phyloP scores from a whole-genome alignment of 2,888 invertebrate genomes.

The Plemyria rubiginata region DNA sequence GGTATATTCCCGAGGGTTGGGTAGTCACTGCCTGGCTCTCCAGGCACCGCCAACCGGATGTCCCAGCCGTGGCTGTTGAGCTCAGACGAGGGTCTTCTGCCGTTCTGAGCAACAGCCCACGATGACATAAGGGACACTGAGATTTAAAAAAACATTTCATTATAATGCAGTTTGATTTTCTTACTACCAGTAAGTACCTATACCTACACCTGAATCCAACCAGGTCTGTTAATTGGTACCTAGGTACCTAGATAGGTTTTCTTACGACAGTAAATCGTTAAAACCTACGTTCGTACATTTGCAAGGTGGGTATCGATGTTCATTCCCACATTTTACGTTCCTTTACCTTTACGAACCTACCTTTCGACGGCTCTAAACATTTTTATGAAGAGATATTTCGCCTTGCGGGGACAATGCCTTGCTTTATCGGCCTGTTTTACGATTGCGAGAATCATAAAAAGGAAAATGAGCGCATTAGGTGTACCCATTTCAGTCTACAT shows the following conservation, averaged over 20 bases:
- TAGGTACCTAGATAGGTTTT: too few relatives aligned
- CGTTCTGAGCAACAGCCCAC: constrained; percentile 59
- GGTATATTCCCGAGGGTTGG: constrained; percentile 86
- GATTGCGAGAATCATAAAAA: constrained; percentile 40
- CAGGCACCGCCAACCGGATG: constrained; percentile 87
- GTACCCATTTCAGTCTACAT: constrained; percentile 32
- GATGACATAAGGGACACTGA: constrained; percentile 54
- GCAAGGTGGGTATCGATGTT: constrained; percentile 10
- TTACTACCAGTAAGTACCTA: too few relatives aligned
- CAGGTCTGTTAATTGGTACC: too few relatives aligned
- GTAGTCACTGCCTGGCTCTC: constrained; percentile 88
- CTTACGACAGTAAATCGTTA: not conserved
- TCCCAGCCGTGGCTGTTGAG: constrained; percentile 81
- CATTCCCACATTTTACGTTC: constrained; percentile 11
- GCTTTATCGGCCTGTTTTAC: constrained; percentile 37
- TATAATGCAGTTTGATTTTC: too few relatives aligned
- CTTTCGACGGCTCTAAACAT: constrained; percentile 31
- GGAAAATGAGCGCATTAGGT: constrained; percentile 39
- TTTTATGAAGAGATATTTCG: constrained; percentile 36
- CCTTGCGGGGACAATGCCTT: constrained; percentile 28
- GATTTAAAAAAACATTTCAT: constrained; percentile 32
- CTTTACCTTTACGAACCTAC: not conserved
- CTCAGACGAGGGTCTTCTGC: constrained; percentile 52
- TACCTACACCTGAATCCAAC: too few relatives aligned
- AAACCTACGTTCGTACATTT: constrained; percentile 13